Base-by-base conservation (phyloP, 2,113 vertebrate species). In the Ia io region DNA sequence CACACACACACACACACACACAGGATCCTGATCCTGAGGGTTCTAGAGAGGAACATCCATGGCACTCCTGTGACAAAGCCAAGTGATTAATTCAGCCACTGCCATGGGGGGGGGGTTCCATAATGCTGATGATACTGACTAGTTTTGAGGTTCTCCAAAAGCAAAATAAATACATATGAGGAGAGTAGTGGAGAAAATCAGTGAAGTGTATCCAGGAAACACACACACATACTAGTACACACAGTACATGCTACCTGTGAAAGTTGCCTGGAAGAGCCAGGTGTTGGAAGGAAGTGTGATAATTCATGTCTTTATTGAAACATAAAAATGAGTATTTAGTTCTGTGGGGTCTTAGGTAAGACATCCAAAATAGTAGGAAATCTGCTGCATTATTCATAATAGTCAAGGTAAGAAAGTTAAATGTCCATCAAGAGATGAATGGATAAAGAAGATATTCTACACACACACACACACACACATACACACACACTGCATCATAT, bases 11-110 rank as follows among this genome's bases (percentile, higher is more conserved):
- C 84, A 40, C n/a, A 56, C 2, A 63, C 3, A 65, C 59, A 47
- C 1, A 35, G 0, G 47, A 44, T 61, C 12, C 5, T 67, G 17
- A 76, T 42, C 11, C 28, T 71, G 35, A 77, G 25, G 10, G 12
- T 20, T 69, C n/a, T 61, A 71, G 56, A 80, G 63, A 73, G 37
- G 78, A 86, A 71, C 7, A 78, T 25, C 22, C 9, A 49, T 71
- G 51, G 12, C 22, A 82, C 4, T 20, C 47, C 42, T 73, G 37
- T 80, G 32, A 32, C 5, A 84, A 53, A 53, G 28, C 11, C 49
- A 95, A 93, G 6, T 61, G 16, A 59, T 89, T 93, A 56, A 70
- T 53, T 93, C 88, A 80, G 22, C 30, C n/a, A 18, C 35, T 92
- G 37, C 5, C 17, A 44, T 77, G 44, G 9, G 6, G 44, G 9